Evolutionary conservation across 23 tunicate species (phyloP), one percentile per base, ranked within the genome.

Genomic region (Oikopleura albicans): DNA sequence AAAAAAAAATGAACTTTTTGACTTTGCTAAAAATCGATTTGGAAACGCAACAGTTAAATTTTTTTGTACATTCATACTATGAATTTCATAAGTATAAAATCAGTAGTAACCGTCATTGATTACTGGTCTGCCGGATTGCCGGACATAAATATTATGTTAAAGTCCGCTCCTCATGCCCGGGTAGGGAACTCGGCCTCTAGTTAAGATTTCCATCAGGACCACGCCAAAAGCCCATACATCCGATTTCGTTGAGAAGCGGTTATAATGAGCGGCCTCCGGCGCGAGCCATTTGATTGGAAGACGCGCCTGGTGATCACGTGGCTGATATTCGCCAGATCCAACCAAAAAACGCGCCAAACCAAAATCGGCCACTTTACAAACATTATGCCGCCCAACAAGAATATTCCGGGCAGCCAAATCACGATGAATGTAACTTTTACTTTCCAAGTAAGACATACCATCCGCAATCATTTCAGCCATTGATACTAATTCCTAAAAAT

Each of bases 261-360:
- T 92, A 83, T 66, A 66, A 33, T 87, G 84, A 33, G 97, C 97
- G 2, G 97, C 97, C 40, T 92, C 97, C 39, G 97, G 97, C 71
- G 97, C 92, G 8, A 91, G 90, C 97, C 97, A 92, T 83, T 92
- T 92, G 59, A 92, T 92, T 39, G 97, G 97, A 40, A 92, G 89
- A 16, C 79, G 33, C 4, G 34, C 79, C 31, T 71, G 79, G 35
- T 71, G 79, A 29, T 71, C 79, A 2, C 79, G 28, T 2, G 79
- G 79, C 37, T 71, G 79, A 37, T 71, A 71, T 16, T 71, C 79
- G 35, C 35, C 79, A 16, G 79, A 16, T 16, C 79, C 79, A 31
- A 71, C 79, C 36, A 71, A 2, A 4, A 91, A 66, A 39, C 97
- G 83, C 0, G 97, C 92, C 38, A 92, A 83, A 31, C 97, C 97